phyloP scores from a whole-genome alignment of 2,888 invertebrate genomes.

The Drosophila cyrtoloma region DNA sequence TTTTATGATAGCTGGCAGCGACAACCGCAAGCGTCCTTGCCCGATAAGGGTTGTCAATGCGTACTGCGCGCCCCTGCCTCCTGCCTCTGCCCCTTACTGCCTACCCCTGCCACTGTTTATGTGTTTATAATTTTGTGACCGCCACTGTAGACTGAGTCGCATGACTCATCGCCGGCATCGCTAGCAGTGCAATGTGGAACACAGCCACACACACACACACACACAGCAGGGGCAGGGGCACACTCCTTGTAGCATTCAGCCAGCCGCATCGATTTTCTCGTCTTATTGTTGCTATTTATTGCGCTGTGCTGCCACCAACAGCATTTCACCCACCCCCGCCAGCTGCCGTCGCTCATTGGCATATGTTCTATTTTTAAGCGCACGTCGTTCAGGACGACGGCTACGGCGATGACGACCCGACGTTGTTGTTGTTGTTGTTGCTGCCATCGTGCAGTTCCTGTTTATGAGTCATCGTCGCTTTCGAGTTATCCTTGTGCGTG shows the following conservation, averaged over 20 bases:
- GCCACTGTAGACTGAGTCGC: conserved; percentile 61
- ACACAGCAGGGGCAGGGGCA: conserved; percentile 21
- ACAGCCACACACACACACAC: conserved; percentile 33
- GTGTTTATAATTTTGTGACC: conserved; percentile 53
- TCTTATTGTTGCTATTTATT: conserved; percentile 80
- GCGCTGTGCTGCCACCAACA: conserved; percentile 43
- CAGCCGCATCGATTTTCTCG: conserved; percentile 79
- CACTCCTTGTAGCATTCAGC: conserved; percentile 67
- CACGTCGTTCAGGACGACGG: conserved; percentile 56
- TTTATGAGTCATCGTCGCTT: conserved; percentile 69
- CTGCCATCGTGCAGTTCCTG: conserved; percentile 62
- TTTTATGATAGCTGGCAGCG: conserved; percentile 57
- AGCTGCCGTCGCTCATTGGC: conserved; percentile 53
- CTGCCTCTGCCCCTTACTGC: background rate
- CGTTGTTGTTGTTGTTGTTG: conserved; percentile 11
- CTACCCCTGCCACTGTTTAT: conserved; percentile 31
- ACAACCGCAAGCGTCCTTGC: conserved; percentile 79
- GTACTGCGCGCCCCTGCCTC: background rate
- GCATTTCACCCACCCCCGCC: conserved; percentile 69
- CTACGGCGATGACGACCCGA: conserved; percentile 5
- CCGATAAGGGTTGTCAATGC: conserved; percentile 71
- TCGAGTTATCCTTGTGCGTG: conserved; percentile 70
- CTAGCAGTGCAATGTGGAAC: conserved; percentile 78
- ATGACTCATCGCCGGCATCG: conserved; percentile 78
- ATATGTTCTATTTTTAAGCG: conserved; percentile 78